Evolutionary conservation across 2,888 invertebrate species (phyloP), one percentile per base, ranked within the genome.

Genomic region (Pseudoips prasinana): DNA sequence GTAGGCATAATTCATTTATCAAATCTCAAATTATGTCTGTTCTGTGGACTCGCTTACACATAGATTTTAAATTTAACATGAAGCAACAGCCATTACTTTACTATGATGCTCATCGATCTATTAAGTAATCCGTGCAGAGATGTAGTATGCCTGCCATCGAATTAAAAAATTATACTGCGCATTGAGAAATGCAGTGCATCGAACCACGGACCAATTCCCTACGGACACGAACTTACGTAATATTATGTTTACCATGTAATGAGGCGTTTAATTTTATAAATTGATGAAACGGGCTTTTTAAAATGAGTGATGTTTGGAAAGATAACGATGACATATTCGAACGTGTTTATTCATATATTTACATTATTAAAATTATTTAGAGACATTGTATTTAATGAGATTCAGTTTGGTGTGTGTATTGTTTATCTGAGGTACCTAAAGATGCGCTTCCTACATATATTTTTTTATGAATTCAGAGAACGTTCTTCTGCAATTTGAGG

Each of bases 221-320:
- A n/a, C 2, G 20, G 4, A 67, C 65, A 45, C 39, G 37, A 33
- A 39, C 33, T 55, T 48, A 41, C 42, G 39, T 35, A 54, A 62
- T 46, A 28, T 39, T 42, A 22, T 74, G 64, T 73, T 69, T 70
- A 64, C 60, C 50, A 51, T 62, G 69, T 78, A 79, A 79, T 80
- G 76, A 76, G 67, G 64, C 64, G 66, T 74, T 79, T 14, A 14
- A 14, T 14, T 14, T 14, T 76, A 75, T 68, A 70, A 80, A 77
- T 80, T 77, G 78, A 77, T 75, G 77, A 67, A n/a, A 20, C 67
- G 55, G 57, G 64, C 66, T 65, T 53, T 65, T 78, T 78, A 79
- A 74, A 77, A 72, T 81, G 80, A 81, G 74, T 75, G 80, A 81
- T 81, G 75, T 60, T 72, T 53, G 45, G 44, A 73, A 70, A 54